A percentile compares a stretch with the other conserved stretches of the same genome.
Conservation (phyloP, 1,140 invertebrate species). For the Pseudomyrmex gracilis region DNA sequence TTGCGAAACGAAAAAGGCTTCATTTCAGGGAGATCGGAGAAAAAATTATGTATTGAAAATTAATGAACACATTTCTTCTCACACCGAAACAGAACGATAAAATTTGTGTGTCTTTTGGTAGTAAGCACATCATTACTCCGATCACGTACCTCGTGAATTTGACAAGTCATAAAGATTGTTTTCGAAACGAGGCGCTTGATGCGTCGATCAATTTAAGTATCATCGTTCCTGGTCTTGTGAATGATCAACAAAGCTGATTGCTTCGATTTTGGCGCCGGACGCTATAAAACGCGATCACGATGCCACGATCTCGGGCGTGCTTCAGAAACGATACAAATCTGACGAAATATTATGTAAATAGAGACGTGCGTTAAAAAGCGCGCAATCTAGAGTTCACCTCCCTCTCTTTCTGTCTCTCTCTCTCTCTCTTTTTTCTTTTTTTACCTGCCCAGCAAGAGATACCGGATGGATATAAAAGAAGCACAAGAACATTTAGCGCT, state of each 20-base stretch:
- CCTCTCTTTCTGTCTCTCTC: not conserved
- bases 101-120: not conserved
- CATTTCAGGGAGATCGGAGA: not conserved
- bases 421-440: not conserved
- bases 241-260: not conserved
- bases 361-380: slow-evolving; percentile 71
- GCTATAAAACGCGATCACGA: slow-evolving; percentile 10
- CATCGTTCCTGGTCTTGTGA: not conserved
- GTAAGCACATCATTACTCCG: not conserved
- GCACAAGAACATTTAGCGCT: slow-evolving; percentile 82
- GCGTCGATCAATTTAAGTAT: slow-evolving; percentile 4
- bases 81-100: not conserved
- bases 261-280: slow-evolving; percentile 39
- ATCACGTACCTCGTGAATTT: not conserved
- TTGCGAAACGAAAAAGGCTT: not conserved
- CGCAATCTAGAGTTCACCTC: slow-evolving; percentile 58
- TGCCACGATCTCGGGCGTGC: slow-evolving; percentile 29
- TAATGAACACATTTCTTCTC: not conserved
- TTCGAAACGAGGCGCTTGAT: not conserved
- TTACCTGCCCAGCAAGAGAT: slow-evolving; percentile 55
- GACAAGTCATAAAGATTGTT: not conserved
- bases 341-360: slow-evolving; percentile 82
- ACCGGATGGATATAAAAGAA: slow-evolving; percentile 73
- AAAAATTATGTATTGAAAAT: not conserved
- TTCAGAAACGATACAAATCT: slow-evolving; percentile 74